phyloP scores from a whole-genome alignment of 2,113 vertebrate species.

The Eurystomus gularis region DNA sequence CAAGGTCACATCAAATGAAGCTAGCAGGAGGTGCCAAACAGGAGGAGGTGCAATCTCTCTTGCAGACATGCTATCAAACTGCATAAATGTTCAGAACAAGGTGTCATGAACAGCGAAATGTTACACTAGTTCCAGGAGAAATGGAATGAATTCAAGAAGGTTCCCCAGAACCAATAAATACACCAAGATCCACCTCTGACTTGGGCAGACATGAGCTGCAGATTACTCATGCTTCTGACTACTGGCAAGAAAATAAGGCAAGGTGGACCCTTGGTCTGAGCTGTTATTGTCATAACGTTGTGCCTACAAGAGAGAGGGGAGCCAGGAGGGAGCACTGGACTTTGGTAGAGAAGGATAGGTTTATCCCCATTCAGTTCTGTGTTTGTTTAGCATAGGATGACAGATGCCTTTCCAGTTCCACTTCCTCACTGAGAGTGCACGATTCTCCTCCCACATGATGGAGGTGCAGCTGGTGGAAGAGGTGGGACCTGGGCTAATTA shows the following conservation, averaged over 20 bases:
- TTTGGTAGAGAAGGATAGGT: background rate
- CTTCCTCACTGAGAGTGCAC: rapidly evolving
- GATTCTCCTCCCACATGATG: background rate
- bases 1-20: conserved; percentile 31
- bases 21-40: conserved; percentile 1
- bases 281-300: background rate
- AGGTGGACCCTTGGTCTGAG: background rate
- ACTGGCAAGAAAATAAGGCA: background rate
- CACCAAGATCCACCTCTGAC: background rate
- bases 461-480: background rate
- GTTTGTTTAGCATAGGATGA: background rate
- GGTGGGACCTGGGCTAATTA: background rate
- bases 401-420: background rate
- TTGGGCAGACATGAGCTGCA: background rate
- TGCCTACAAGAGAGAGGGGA: background rate
- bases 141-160: background rate
- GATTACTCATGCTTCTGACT: background rate
- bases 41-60: background rate
- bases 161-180: background rate
- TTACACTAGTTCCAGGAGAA: background rate
- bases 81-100: background rate
- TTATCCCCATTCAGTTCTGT: background rate
- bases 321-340: background rate
- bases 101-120: background rate
- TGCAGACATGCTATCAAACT: background rate